Evolutionary conservation across 2,888 invertebrate genomes (phyloP).

Genomic region (Apamea crenata): DNA sequence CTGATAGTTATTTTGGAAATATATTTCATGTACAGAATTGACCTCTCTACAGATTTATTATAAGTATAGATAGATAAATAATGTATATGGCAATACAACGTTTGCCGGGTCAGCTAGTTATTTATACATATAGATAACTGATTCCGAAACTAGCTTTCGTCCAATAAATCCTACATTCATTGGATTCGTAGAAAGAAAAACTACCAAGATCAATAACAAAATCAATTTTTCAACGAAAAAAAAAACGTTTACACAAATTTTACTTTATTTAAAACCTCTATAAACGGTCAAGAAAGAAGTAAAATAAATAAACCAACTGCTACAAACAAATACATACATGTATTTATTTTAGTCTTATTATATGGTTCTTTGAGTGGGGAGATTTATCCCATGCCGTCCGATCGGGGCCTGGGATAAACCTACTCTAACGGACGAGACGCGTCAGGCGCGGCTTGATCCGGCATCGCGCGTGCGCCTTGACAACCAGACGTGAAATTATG

Average conservation of each 20-base stretch:
- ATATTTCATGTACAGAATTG: no score
- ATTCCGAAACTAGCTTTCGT: not conserved
- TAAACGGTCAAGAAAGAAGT: not conserved
- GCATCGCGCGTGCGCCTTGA: constrained; percentile 1
- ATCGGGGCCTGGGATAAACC: constrained; percentile 7
- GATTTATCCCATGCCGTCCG: constrained; percentile 20
- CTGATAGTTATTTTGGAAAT: no score
- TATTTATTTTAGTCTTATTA: not conserved
- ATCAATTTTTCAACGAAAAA: not conserved
- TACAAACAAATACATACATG: not conserved
- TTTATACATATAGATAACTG: no score
- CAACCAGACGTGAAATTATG: not conserved
- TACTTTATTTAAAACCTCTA: not conserved
- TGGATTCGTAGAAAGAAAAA: not conserved
- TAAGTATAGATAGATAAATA: no score
- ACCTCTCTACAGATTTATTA: no score
- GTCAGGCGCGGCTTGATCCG: not conserved
- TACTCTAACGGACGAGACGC: constrained; percentile 3
- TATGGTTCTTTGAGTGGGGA: not conserved
- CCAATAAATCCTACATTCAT: not conserved
- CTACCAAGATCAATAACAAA: not conserved
- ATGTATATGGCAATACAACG: no score
- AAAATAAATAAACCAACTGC: not conserved
- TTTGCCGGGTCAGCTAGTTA: no score
- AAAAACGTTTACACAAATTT: not conserved